phyloP scores from a whole-genome alignment of 2,888 invertebrate genomes.

The Muschampia plurimacula region DNA sequence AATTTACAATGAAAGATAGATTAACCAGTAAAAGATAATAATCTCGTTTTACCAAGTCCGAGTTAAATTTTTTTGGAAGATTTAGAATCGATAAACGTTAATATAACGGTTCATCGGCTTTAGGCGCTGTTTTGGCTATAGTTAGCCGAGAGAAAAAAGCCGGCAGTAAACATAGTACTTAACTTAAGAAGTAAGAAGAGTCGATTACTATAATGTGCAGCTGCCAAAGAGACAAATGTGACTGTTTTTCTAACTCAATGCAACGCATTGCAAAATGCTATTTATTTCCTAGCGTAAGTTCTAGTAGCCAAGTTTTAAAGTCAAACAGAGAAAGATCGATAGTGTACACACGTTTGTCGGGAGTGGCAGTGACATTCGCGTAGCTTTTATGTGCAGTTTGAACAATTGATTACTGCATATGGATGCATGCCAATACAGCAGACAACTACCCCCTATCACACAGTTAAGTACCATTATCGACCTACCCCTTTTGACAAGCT shows the following conservation, averaged over 20 bases:
- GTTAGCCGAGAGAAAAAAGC: too few species aligned
- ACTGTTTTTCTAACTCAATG: constrained; percentile 33
- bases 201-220: too few species aligned
- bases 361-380: constrained; percentile 23
- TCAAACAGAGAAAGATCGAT: constrained; percentile 33
- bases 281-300: constrained; percentile 31
- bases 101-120: too few species aligned
- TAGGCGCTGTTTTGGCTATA: too few species aligned
- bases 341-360: constrained; percentile 28
- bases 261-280: constrained; percentile 33
- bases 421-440: constrained; percentile 26
- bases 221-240: constrained; percentile 22
- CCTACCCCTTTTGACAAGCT: not conserved
- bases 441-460: constrained; percentile 20
- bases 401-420: constrained; percentile 34
- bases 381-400: constrained; percentile 35
- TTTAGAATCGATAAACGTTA: too few species aligned
- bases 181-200: too few species aligned
- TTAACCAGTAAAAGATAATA: too few species aligned
- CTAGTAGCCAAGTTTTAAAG: constrained; percentile 36
- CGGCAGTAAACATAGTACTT: too few species aligned
- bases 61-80: too few species aligned
- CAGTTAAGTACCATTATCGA: constrained; percentile 12
- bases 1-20: too few species aligned
- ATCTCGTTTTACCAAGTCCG: too few species aligned